phyloP scores from a whole-genome alignment of 2,888 invertebrate genomes.

The Hirtodrosophila trivittata region DNA sequence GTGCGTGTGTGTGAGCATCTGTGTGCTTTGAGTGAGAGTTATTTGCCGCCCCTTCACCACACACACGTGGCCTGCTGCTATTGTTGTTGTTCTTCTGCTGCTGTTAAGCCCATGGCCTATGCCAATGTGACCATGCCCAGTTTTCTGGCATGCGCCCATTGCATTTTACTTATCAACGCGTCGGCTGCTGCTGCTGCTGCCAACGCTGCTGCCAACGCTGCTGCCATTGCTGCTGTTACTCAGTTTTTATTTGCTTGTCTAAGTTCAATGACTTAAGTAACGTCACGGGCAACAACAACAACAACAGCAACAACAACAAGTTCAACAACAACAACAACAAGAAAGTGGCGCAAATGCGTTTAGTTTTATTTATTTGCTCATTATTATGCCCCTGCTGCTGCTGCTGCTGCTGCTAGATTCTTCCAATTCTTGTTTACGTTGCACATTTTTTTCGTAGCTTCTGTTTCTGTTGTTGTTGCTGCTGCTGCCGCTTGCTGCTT shows the following conservation, averaged over 20 bases:
- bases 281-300: slow-evolving; percentile 77
- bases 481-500: slow-evolving; percentile 36
- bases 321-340: slow-evolving; percentile 35
- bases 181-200: slow-evolving; percentile 5
- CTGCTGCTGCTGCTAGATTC: slow-evolving; percentile 63
- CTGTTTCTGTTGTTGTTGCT: slow-evolving; percentile 22
- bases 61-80: slow-evolving; percentile 39
- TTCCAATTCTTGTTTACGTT: slow-evolving; percentile 72
- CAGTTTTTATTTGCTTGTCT: slow-evolving; percentile 63
- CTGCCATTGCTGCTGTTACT: slow-evolving; percentile 23
- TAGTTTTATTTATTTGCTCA: slow-evolving; percentile 77
- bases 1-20: slow-evolving; percentile 17
- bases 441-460: slow-evolving; percentile 58
- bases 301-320: slow-evolving; percentile 29
- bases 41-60: slow-evolving; percentile 54
- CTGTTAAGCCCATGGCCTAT: slow-evolving; percentile 50
- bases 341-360: slow-evolving; percentile 78
- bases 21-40: slow-evolving; percentile 62
- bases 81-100: slow-evolving; percentile 11
- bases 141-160: slow-evolving; percentile 60
- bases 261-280: slow-evolving; percentile 82
- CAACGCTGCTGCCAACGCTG: neutral
- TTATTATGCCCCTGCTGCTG: slow-evolving; percentile 73
- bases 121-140: slow-evolving; percentile 56
- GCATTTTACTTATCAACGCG: slow-evolving; percentile 75